Conservation (phyloP, 1,140 invertebrate species). For the Acarapis woodi region DNA sequence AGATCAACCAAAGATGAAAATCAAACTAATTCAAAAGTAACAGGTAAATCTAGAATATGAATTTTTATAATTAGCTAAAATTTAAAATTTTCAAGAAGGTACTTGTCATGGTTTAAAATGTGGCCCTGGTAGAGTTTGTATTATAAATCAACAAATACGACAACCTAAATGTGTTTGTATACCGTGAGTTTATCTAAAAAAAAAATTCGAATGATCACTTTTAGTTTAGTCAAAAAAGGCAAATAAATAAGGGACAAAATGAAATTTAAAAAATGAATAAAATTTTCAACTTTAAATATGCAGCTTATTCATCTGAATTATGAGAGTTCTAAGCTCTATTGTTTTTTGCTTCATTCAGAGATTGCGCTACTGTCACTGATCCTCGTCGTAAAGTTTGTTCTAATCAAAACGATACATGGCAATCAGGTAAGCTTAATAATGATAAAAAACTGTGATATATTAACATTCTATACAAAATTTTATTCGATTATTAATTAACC, state of each 20-base stretch:
- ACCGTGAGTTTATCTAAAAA: constrained; percentile 20
- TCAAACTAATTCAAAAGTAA: no score
- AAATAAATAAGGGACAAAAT: background rate
- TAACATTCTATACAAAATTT: background rate
- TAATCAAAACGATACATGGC: constrained; percentile 73
- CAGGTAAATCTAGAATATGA: no score
- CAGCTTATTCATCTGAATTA: background rate
- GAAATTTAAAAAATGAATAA: background rate
- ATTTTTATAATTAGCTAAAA: no score
- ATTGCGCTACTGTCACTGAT: constrained; percentile 6
- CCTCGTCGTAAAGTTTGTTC: constrained; percentile 38
- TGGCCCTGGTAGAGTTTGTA: constrained; percentile 57
- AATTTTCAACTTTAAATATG: constrained; percentile 2
- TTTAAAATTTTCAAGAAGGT: no score
- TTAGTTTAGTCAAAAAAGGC: background rate
- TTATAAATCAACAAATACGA: constrained; percentile 30
- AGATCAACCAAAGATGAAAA: no score
- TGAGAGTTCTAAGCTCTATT: background rate
- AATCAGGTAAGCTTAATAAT: constrained; percentile 23
- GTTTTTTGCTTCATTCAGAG: constrained; percentile 3
- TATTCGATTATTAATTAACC: background rate
- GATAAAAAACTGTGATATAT: background rate
- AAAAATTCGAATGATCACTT: background rate
- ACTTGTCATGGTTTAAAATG: no score
- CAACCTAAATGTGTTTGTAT: constrained; percentile 58